Conservation (phyloP, 2,888 invertebrate genomes). For the Gibbula magus region DNA sequence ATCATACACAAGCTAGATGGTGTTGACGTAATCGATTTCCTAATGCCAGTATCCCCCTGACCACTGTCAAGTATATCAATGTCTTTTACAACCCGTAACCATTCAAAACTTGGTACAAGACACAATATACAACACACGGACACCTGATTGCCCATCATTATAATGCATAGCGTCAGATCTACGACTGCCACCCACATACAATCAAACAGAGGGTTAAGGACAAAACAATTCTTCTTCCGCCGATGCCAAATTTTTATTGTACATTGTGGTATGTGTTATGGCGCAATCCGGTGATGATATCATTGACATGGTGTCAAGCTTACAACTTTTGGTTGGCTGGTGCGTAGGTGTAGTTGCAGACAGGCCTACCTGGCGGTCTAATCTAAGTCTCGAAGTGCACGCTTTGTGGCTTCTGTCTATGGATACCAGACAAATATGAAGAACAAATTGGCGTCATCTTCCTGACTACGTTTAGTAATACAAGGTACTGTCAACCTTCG, state of each 20-base stretch:
- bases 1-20: too few species aligned
- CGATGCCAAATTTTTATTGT: background rate
- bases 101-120: too few species aligned
- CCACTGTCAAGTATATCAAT: too few species aligned
- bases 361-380: background rate
- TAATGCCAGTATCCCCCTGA: too few species aligned
- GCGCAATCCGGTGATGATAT: background rate
- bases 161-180: too few species aligned
- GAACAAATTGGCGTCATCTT: too few species aligned
- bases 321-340: slow-evolving; percentile 3
- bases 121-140: too few species aligned
- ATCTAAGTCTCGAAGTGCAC: background rate
- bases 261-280: background rate
- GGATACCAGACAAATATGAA: background rate
- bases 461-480: too few species aligned
- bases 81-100: too few species aligned
- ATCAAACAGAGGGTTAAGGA: background rate
- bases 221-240: background rate
- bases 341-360: slow-evolving; percentile 1
- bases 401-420: background rate
- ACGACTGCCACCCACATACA: background rate
- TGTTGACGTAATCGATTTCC: too few species aligned
- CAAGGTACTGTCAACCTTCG: too few species aligned
- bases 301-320: background rate
- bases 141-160: too few species aligned